Evolutionary conservation across 2,797 vertebrate genomes (phyloP).

Genomic region (Euthynnus affinis): DNA sequence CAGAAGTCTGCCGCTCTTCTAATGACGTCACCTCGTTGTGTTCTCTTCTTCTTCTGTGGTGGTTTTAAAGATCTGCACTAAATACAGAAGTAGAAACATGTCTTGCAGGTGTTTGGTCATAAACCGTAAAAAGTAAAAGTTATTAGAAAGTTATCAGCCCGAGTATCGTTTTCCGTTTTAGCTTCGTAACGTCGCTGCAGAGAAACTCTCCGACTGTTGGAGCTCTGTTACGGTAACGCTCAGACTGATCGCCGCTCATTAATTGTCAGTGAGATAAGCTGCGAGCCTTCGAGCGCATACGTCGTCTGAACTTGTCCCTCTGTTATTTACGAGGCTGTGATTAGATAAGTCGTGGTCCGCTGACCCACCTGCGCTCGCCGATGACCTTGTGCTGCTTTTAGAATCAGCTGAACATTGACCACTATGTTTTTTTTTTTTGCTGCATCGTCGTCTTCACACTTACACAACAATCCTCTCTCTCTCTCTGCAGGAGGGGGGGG

Average conservation of each 20-base stretch:
- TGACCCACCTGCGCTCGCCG: background rate
- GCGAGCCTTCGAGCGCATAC: slow-evolving; percentile 1
- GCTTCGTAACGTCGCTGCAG: too few species aligned
- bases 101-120: too few species aligned
- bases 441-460: slow-evolving; percentile 4
- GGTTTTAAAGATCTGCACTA: too few species aligned
- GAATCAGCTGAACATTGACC: slow-evolving; percentile 39
- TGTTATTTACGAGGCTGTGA: slow-evolving; percentile 32
- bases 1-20: too few species aligned
- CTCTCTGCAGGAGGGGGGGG: too few species aligned
- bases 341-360: background rate
- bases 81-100: too few species aligned
- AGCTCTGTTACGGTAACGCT: background rate
- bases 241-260: background rate
- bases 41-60: too few species aligned
- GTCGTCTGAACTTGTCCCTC: slow-evolving; percentile 22
- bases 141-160: too few species aligned
- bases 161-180: too few species aligned
- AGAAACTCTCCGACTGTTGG: too few species aligned
- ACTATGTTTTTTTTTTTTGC: background rate
- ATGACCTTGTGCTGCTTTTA: slow-evolving; percentile 12
- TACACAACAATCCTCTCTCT: background rate
- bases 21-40: too few species aligned
- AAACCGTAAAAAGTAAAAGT: too few species aligned
- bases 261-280: background rate